These are phyloP conservation scores for Drosophila kepulauana DNA, from an alignment of 1,140 invertebrate species.

Conservation along the genomic window DNA sequence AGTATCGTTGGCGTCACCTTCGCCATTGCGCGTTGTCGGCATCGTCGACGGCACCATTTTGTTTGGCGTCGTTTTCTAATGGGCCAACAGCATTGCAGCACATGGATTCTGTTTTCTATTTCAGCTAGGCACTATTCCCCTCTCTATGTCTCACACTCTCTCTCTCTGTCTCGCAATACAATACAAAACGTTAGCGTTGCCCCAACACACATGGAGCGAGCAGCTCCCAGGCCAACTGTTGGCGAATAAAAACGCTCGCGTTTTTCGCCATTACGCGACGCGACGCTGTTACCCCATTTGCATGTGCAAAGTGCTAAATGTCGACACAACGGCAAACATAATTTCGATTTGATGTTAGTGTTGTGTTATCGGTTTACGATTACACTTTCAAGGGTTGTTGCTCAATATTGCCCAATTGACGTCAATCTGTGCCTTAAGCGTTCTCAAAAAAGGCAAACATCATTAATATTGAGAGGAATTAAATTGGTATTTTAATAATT, in stretches of 20 bases:
- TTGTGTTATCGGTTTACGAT: neutral
- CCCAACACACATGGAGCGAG: conserved; percentile 23
- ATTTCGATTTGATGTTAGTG: conserved; percentile 1
- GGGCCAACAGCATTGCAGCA: conserved; percentile 75
- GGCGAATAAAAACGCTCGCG: conserved; percentile 50
- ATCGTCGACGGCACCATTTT: conserved; percentile 70
- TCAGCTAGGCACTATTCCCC: conserved; percentile 14
- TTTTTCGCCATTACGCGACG: conserved; percentile 25
- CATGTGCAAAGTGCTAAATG: conserved; percentile 11
- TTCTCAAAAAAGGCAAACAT: no score
- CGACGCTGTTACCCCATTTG: conserved; percentile 24
- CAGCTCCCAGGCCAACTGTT: conserved; percentile 30
- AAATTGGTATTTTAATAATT: conserved; percentile 9
- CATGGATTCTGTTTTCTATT: conserved; percentile 51
- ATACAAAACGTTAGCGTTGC: conserved; percentile 3
- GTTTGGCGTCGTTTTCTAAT: conserved; percentile 82
- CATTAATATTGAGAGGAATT: neutral
- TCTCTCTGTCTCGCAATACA: neutral
- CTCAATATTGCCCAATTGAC: neutral
- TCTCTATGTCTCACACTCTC: neutral
- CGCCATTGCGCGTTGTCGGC: conserved; percentile 12
- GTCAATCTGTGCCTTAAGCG: neutral
- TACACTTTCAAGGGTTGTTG: neutral
- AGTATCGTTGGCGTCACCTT: conserved; percentile 43
- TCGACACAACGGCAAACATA: neutral